Evolutionary conservation across 2,113 vertebrate species (phyloP).

Genomic region (Ictalurus punctatus): DNA sequence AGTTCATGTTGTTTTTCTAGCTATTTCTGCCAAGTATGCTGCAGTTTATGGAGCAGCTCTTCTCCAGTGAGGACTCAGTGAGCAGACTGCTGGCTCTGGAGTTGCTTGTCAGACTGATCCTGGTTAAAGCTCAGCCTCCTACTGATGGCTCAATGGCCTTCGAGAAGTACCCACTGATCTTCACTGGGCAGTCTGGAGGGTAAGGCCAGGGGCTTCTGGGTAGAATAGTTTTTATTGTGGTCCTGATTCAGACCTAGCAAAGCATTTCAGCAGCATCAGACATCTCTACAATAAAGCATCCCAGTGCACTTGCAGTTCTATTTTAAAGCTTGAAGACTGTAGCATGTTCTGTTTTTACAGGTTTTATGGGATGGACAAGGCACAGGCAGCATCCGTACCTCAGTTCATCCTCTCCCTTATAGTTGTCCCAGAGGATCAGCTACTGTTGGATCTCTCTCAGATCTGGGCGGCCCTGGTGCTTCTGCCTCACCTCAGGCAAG

Average conservation of each 20-base stretch:
- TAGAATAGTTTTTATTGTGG: not conserved
- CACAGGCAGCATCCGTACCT: conserved; percentile 61
- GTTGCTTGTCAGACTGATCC: conserved; percentile 82
- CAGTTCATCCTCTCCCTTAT: conserved; percentile 81
- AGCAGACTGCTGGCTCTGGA: conserved; percentile 74
- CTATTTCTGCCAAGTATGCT: conserved; percentile 87
- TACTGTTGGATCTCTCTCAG: conserved; percentile 75
- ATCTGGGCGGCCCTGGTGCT: conserved; percentile 88
- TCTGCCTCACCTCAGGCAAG: conserved; percentile 91
- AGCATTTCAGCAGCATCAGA: not conserved
- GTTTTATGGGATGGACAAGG: conserved; percentile 13
- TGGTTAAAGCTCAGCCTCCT: conserved; percentile 90
- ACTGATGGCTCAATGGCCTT: conserved; percentile 87
- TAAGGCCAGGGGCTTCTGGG: conserved; percentile 59
- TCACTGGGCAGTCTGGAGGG: conserved; percentile 73
- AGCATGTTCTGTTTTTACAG: conserved; percentile 1
- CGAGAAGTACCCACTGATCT: conserved; percentile 91
- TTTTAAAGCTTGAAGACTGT: not conserved
- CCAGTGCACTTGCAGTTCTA: not conserved
- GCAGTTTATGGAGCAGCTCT: conserved; percentile 75
- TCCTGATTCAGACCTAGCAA: not conserved
- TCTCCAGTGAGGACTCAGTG: conserved; percentile 65
- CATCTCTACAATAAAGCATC: not conserved
- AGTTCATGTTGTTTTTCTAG: conserved; percentile 61
- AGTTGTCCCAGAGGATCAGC: conserved; percentile 61